Evolutionary conservation across 2,888 invertebrate species (phyloP), one percentile per base, ranked within the genome.

Genomic region (Acleris emargana): DNA sequence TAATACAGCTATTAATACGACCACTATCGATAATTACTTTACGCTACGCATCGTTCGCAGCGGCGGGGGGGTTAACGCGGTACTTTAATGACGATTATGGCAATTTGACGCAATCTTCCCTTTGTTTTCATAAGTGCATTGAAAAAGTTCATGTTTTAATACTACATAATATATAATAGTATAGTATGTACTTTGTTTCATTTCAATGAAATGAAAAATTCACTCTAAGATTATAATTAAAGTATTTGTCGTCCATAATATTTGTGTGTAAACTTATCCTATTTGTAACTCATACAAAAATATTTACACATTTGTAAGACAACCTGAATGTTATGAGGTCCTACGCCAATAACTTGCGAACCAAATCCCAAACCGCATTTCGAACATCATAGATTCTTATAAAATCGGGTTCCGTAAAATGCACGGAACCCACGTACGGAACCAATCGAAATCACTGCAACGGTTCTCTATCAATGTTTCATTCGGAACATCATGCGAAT

Each of bases 381-480:
- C 50, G 25, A 49, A 45, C 43, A 32, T 60, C 68, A 58, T 66
- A 66, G 50, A 66, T 68, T 68, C 68, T 63, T 64, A 66, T 68
- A 67, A 69, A 67, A 80, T 81, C 75, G 77, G 76, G 75, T 75
- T 73, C 73, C 76, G 69, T 82, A 83, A 81, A 81, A 71, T 78
- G 74, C 71, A 71, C 57, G 73, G 71, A 76, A 77, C 68, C 74
- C 71, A 71, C 71, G 71, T 71, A 68, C 71, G 71, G 77, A 79
- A 76, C 82, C 83, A 79, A 83, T 84, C 79, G 76, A 75, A 86
- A 88, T 84, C 86, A 83, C 84, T 83, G 86, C 87, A 83, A 70
- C 66, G 68, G 70, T 43, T 67, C 62, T 61, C 43, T 76, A 85
- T 87, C 78, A 83, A 86, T 77, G 42, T 81, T 86, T 84, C 80